phyloP scores from a whole-genome alignment of 2,888 invertebrate species.

The Lepidochrysops patricia region DNA sequence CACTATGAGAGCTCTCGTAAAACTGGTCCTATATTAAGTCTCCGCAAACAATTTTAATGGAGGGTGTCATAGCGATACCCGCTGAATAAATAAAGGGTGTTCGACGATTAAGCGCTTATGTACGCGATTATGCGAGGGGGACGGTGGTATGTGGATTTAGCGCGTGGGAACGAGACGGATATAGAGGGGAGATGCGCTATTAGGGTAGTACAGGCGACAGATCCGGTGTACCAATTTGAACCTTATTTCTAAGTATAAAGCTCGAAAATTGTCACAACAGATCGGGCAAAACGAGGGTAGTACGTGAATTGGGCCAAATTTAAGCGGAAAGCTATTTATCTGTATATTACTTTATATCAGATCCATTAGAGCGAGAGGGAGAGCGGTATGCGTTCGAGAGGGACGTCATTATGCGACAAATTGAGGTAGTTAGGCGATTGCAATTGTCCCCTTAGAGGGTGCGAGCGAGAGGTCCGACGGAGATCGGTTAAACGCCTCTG shows the following conservation, averaged over 20 bases:
- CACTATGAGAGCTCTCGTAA: slow-evolving; percentile 29
- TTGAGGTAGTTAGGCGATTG: slow-evolving; percentile 38
- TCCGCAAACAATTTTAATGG: slow-evolving; percentile 64
- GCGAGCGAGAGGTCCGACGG: slow-evolving; percentile 32
- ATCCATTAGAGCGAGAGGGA: slow-evolving; percentile 59
- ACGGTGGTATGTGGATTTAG: slow-evolving; percentile 23
- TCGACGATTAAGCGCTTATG: slow-evolving; percentile 70
- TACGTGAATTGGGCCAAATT: slow-evolving; percentile 68
- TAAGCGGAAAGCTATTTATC: slow-evolving; percentile 70
- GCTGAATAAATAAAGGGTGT: slow-evolving; percentile 66
- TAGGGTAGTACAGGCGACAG: slow-evolving; percentile 34
- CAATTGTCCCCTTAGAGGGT: slow-evolving; percentile 25
- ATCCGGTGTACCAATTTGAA: background rate
- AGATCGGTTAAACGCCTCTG: slow-evolving; percentile 51
- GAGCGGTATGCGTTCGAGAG: slow-evolving; percentile 32
- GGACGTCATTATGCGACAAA: slow-evolving; percentile 36
- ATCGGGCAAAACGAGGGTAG: slow-evolving; percentile 32
- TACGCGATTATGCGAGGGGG: slow-evolving; percentile 59
- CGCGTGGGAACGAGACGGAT: slow-evolving; percentile 35
- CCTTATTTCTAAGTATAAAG: background rate
- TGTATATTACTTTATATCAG: slow-evolving; percentile 72
- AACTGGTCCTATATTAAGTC: slow-evolving; percentile 51
- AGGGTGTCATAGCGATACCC: slow-evolving; percentile 45
- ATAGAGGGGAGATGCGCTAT: slow-evolving; percentile 60
- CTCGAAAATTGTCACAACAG: background rate